Conservation (phyloP, 1,140 invertebrate genomes). For the Drosophila erecta region DNA sequence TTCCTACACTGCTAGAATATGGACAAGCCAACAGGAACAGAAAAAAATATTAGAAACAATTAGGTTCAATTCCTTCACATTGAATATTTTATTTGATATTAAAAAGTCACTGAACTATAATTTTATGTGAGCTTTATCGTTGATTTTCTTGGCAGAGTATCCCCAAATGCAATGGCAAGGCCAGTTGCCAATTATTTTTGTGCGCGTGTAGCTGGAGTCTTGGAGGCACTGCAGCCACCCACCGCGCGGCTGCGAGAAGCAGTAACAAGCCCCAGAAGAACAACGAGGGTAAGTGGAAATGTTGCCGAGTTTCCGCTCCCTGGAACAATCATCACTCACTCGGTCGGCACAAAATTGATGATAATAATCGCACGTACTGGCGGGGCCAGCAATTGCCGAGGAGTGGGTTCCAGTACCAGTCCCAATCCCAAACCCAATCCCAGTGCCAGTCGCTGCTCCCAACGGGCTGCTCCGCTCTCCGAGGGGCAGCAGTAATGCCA, state of each 20-base stretch:
- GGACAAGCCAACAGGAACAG: too few relatives aligned
- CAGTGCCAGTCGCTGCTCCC: background rate
- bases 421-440: background rate
- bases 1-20: conserved; percentile 5
- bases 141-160: too few relatives aligned
- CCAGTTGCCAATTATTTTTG: background rate
- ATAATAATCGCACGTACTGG: conserved; percentile 78
- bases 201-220: conserved; percentile 19
- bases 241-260: conserved; percentile 22
- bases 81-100: too few relatives aligned
- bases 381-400: conserved; percentile 38
- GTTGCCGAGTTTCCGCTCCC: conserved; percentile 54
- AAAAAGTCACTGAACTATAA: too few relatives aligned
- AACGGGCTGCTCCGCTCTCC: conserved; percentile 5
- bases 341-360: conserved; percentile 76
- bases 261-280: conserved; percentile 31
- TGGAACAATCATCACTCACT: conserved; percentile 75
- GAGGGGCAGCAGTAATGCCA: conserved; percentile 35
- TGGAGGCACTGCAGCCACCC: conserved; percentile 46
- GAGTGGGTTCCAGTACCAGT: conserved; percentile 7
- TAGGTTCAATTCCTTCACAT: too few relatives aligned
- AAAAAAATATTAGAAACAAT: background rate
- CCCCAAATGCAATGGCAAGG: background rate
- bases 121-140: too few relatives aligned
- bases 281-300: conserved; percentile 37